These are phyloP conservation scores for Argyrosomus regius DNA, from an alignment of 2,797 vertebrate genomes.

Conservation along the genomic window DNA sequence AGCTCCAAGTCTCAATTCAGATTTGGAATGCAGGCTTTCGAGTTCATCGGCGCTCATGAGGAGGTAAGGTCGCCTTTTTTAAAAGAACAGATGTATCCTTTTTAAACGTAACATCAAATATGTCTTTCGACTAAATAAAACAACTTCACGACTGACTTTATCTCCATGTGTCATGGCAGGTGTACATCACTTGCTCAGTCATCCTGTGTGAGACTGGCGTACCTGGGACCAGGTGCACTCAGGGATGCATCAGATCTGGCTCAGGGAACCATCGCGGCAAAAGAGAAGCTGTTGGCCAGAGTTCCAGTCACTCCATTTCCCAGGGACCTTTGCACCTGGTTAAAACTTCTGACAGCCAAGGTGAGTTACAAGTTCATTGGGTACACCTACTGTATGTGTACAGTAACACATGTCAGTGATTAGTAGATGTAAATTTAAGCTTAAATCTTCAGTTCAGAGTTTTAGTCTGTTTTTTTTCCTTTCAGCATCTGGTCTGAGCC, in stretches of 20 bases:
- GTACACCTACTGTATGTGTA: too few species aligned
- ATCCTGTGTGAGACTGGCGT: constrained; percentile 64
- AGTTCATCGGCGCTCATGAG: constrained; percentile 72
- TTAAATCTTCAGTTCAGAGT: neutral
- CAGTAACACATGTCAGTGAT: too few species aligned
- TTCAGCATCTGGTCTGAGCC: constrained; percentile 6
- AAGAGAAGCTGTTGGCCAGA: constrained; percentile 56
- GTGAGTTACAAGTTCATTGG: constrained; percentile 8
- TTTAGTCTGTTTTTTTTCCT: neutral
- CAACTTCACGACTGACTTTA: neutral
- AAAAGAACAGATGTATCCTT: too few species aligned
- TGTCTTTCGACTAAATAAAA: neutral
- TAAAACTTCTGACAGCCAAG: constrained; percentile 8
- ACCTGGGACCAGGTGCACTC: constrained; percentile 63
- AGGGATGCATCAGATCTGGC: constrained; percentile 59
- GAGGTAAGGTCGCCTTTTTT: constrained; percentile 49
- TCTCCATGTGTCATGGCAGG: constrained; percentile 45
- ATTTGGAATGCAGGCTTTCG: constrained; percentile 76
- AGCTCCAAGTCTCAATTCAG: constrained; percentile 55
- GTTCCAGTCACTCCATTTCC: constrained; percentile 68
- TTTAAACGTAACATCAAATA: neutral
- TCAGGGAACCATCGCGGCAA: neutral
- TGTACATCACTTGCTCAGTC: constrained; percentile 74
- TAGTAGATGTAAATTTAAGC: too few species aligned
- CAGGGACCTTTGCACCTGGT: constrained; percentile 73